phyloP scores from a whole-genome alignment of 2,797 vertebrate genomes.

The Melanotaenia pygmaea region DNA sequence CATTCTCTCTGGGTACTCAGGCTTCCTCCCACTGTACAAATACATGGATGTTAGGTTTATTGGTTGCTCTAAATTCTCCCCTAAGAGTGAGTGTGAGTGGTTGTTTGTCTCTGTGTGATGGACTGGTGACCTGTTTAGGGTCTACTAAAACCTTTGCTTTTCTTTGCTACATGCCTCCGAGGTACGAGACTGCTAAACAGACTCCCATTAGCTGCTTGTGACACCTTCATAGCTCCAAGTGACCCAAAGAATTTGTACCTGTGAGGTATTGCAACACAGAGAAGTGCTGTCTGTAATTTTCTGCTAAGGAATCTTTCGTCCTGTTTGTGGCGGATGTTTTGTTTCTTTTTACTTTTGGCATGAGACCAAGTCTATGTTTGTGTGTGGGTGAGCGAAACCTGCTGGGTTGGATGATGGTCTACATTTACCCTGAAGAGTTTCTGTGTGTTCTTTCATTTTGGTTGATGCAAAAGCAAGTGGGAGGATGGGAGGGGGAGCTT shows the following conservation, averaged over 20 bases:
- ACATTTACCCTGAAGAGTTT: constrained; percentile 34
- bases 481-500: neutral
- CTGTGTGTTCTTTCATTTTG: constrained; percentile 22
- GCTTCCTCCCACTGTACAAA: no score
- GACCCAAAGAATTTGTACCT: neutral
- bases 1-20: no score
- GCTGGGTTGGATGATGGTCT: constrained; percentile 35
- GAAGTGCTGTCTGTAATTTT: constrained; percentile 14
- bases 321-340: constrained; percentile 12
- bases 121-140: no score
- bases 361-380: neutral
- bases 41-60: no score
- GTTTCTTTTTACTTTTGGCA: neutral
- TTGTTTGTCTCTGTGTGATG: no score
- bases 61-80: no score
- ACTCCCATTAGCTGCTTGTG: neutral
- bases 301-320: neutral
- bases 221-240: neutral
- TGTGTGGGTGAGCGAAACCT: constrained; percentile 41
- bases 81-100: no score
- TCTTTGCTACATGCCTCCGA: neutral
- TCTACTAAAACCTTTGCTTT: neutral
- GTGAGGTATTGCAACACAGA: neutral
- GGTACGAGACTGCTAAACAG: neutral
- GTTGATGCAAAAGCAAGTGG: neutral